Percentiles rank a stretch among this genome's conserved stretches.
phyloP scores from a whole-genome alignment of 2,888 invertebrate genomes.

The Coleophora deauratella region DNA sequence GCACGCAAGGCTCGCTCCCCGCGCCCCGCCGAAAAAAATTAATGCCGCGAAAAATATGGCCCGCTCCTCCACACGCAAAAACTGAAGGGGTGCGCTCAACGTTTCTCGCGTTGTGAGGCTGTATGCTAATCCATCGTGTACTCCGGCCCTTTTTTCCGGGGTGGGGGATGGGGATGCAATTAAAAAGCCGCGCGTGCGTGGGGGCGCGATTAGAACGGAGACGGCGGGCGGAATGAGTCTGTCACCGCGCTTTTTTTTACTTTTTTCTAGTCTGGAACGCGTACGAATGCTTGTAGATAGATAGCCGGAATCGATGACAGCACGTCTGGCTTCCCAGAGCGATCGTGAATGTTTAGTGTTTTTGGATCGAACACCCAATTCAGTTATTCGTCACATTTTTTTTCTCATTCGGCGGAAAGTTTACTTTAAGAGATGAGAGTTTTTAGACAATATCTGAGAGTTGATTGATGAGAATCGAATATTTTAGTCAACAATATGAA shows the following conservation, averaged over 20 bases:
- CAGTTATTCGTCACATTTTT: too few species aligned
- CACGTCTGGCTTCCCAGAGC: conserved; percentile 28
- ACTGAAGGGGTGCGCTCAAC: conserved; percentile 63
- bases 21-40: conserved; percentile 46
- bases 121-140: conserved; percentile 71
- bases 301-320: conserved; percentile 43
- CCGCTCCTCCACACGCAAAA: conserved; percentile 63
- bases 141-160: conserved; percentile 65
- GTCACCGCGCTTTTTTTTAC: conserved; percentile 64
- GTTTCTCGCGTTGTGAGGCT: conserved; percentile 56
- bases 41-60: conserved; percentile 63
- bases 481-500: too few species aligned
- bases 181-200: conserved; percentile 73
- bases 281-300: conserved; percentile 30
- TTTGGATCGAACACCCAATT: background rate
- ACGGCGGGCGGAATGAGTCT: conserved; percentile 65
- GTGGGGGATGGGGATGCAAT: conserved; percentile 66
- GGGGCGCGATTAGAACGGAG: conserved; percentile 71
- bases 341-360: conserved; percentile 10
- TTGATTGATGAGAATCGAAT: too few species aligned
- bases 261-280: conserved; percentile 67
- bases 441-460: too few species aligned
- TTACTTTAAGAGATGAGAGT: too few species aligned
- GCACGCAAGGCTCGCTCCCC: conserved; percentile 46
- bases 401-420: too few species aligned